A percentile compares a stretch with the other conserved stretches of the same genome.
These are phyloP conservation scores for Zophobas morio DNA, from an alignment of 1,140 invertebrate genomes.

Conservation along the genomic window DNA sequence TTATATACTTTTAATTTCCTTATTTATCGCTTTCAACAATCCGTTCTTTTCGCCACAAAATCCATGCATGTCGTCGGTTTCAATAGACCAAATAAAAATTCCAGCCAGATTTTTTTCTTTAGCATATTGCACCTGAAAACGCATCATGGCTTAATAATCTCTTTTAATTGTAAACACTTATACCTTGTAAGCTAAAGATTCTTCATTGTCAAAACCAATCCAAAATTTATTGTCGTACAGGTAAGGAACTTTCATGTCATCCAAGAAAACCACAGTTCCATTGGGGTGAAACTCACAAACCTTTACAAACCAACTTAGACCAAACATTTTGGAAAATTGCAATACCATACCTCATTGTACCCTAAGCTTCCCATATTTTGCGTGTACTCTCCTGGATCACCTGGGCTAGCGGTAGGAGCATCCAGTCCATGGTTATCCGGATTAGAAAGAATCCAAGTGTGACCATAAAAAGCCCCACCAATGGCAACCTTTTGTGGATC, in stretches of 20 bases:
- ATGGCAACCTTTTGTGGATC: constrained; percentile 74
- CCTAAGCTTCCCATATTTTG: constrained; percentile 72
- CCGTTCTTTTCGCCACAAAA: constrained; percentile 72
- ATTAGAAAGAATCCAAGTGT: constrained; percentile 73
- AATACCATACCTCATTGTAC: constrained; percentile 67
- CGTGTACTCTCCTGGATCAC: constrained; percentile 75
- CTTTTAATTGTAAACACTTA: not conserved
- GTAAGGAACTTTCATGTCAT: constrained; percentile 74
- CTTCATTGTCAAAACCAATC: constrained; percentile 81
- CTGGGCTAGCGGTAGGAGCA: constrained; percentile 70
- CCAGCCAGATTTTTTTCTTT: constrained; percentile 70
- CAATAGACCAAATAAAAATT: constrained; percentile 81
- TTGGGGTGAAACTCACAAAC: constrained; percentile 31
- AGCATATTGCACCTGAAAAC: constrained; percentile 61
- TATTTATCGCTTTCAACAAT: constrained; percentile 73
- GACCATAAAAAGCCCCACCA: constrained; percentile 77
- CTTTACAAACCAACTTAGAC: not conserved
- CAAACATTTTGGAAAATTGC: not conserved
- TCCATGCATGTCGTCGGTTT: constrained; percentile 80
- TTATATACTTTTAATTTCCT: constrained; percentile 40
- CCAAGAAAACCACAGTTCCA: constrained; percentile 69
- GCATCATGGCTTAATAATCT: not conserved
- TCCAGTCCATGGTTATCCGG: constrained; percentile 69
- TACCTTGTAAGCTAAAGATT: constrained; percentile 66
- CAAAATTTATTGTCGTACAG: constrained; percentile 76